Evolutionary conservation across 1,140 invertebrate genomes (phyloP).

Genomic region (Colletes latitarsis): DNA sequence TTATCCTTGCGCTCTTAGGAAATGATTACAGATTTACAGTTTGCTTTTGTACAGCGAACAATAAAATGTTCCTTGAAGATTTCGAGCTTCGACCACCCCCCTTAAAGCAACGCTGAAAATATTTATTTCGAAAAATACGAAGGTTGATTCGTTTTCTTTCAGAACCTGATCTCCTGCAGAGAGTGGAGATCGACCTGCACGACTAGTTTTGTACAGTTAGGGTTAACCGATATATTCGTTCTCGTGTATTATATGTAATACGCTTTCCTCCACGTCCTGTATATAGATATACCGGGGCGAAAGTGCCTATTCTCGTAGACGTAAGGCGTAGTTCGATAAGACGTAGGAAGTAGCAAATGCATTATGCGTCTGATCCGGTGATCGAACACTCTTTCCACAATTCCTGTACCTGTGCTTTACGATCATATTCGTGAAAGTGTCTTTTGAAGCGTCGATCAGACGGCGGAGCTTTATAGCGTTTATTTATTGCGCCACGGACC

Average conservation of each 20-base stretch:
- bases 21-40: too few species aligned
- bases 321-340: slow-evolving; percentile 14
- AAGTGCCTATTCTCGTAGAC: slow-evolving; percentile 18
- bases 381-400: slow-evolving; percentile 26
- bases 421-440: not conserved
- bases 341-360: not conserved
- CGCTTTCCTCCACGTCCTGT: not conserved
- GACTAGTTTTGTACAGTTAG: slow-evolving; percentile 61
- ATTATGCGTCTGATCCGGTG: not conserved
- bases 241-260: not conserved
- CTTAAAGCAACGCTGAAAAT: too few species aligned
- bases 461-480: not conserved
- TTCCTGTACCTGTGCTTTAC: slow-evolving; percentile 43
- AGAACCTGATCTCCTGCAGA: slow-evolving; percentile 78
- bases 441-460: not conserved
- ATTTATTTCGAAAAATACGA: too few species aligned
- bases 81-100: too few species aligned
- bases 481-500: slow-evolving; percentile 2
- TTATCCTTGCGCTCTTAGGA: too few species aligned
- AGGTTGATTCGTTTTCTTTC: slow-evolving; percentile 52
- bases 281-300: not conserved
- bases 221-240: not conserved
- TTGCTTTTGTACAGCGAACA: too few species aligned
- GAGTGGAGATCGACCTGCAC: slow-evolving; percentile 77
- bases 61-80: too few species aligned